Conservation (phyloP, 2,113 vertebrate genomes). For the Cheirogaleus medius region DNA sequence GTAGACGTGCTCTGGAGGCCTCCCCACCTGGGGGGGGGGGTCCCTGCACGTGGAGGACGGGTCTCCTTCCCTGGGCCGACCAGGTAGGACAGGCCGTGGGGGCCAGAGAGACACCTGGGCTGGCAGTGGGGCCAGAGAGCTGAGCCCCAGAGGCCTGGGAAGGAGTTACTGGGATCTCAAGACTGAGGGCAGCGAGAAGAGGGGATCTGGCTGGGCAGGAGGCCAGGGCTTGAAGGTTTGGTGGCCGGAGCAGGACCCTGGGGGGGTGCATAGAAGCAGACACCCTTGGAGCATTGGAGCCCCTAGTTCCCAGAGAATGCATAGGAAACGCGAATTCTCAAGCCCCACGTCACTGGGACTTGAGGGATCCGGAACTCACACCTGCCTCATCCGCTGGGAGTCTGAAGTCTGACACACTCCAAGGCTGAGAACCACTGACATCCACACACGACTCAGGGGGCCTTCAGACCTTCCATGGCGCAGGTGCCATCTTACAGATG, state of each 20-base stretch:
- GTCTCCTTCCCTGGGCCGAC: background rate
- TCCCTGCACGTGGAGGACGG: background rate
- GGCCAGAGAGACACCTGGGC: background rate
- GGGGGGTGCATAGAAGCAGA: no score
- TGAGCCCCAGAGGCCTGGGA: background rate
- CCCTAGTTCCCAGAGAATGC: no score
- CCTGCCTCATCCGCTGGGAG: fast-evolving
- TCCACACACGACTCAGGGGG: no score
- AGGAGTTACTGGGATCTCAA: background rate
- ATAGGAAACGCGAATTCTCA: background rate
- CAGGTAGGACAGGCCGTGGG: background rate
- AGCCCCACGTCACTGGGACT: background rate
- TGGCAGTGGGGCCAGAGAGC: background rate
- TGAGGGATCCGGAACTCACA: background rate
- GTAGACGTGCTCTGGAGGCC: background rate
- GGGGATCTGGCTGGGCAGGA: background rate
- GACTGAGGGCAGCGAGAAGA: background rate
- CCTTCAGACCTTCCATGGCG: background rate
- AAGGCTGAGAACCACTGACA: background rate
- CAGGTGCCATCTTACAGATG: background rate
- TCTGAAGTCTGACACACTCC: background rate
- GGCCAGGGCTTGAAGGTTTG: background rate
- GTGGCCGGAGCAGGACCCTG: background rate
- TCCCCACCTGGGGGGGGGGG: background rate
- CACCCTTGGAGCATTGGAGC: background rate